phyloP scores from a whole-genome alignment of 2,113 vertebrate species.

The Sebastes schlegelii region DNA sequence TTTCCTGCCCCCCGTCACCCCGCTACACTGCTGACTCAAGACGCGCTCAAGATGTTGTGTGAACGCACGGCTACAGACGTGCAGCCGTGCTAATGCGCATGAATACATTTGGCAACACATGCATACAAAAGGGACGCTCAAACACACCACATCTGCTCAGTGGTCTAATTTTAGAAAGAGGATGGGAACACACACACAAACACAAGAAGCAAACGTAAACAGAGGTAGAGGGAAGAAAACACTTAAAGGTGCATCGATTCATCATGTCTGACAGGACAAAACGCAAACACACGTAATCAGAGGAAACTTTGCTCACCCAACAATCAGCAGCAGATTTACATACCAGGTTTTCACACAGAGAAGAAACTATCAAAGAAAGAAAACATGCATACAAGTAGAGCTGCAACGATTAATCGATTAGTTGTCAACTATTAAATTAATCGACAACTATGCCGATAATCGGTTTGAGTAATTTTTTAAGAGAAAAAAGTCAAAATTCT shows the following conservation, averaged over 20 bases:
- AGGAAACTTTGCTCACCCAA: neutral
- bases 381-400: neutral
- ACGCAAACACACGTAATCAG: neutral
- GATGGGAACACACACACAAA: constrained; percentile 13
- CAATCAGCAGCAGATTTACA: neutral
- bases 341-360: neutral
- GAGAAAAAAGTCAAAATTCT: too few species aligned
- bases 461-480: too few species aligned
- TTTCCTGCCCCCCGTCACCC: constrained; percentile 52
- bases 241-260: neutral
- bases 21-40: constrained; percentile 73
- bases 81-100: constrained; percentile 32
- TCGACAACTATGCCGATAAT: too few species aligned
- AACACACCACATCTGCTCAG: constrained; percentile 63
- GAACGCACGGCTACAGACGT: constrained; percentile 36
- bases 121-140: constrained; percentile 46
- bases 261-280: neutral
- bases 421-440: too few species aligned
- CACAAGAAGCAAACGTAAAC: neutral
- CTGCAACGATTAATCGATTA: too few species aligned
- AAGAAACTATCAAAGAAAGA: neutral
- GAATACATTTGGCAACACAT: constrained; percentile 53
- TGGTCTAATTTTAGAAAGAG: constrained; percentile 64
- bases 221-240: constrained; percentile 1
- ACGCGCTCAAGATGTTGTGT: constrained; percentile 56